Conservation (phyloP, 2,888 invertebrate species). For the Tinea pellionella region DNA sequence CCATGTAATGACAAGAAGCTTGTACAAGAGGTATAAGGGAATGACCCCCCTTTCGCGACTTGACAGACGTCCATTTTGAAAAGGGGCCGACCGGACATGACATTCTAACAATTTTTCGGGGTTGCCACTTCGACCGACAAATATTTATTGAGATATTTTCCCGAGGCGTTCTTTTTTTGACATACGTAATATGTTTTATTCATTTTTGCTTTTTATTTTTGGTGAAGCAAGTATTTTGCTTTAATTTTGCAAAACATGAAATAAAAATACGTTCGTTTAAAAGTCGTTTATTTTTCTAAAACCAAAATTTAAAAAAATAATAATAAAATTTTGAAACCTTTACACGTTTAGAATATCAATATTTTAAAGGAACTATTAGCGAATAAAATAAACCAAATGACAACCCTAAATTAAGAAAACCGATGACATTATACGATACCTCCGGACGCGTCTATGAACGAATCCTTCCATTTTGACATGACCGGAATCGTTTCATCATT, state of each 20-base stretch:
- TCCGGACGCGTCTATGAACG: slow-evolving; percentile 6
- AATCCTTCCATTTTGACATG: slow-evolving; percentile 7
- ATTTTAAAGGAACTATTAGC: no score
- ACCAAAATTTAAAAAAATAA: no score
- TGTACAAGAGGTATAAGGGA: slow-evolving; percentile 19
- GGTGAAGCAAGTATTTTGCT: background rate
- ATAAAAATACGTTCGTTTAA: background rate
- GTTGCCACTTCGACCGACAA: slow-evolving; percentile 36
- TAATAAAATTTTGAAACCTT: no score
- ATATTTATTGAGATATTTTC: slow-evolving; percentile 34
- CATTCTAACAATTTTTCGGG: slow-evolving; percentile 38
- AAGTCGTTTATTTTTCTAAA: no score
- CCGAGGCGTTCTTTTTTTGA: background rate
- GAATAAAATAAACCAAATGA: background rate
- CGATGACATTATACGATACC: slow-evolving; percentile 4
- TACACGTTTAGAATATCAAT: no score
- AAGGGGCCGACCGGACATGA: slow-evolving; percentile 54
- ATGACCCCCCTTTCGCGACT: slow-evolving; percentile 30
- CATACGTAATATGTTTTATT: slow-evolving; percentile 3
- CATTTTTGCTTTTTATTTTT: background rate
- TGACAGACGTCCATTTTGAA: slow-evolving; percentile 54
- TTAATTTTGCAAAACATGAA: background rate
- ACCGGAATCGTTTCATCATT: background rate
- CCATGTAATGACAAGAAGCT: slow-evolving; percentile 9
- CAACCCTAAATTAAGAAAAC: slow-evolving; percentile 11